Percentiles rank a stretch among this genome's conserved stretches.
Evolutionary conservation across 2,888 invertebrate species (phyloP).

Genomic region (Polymixis lichenea): DNA sequence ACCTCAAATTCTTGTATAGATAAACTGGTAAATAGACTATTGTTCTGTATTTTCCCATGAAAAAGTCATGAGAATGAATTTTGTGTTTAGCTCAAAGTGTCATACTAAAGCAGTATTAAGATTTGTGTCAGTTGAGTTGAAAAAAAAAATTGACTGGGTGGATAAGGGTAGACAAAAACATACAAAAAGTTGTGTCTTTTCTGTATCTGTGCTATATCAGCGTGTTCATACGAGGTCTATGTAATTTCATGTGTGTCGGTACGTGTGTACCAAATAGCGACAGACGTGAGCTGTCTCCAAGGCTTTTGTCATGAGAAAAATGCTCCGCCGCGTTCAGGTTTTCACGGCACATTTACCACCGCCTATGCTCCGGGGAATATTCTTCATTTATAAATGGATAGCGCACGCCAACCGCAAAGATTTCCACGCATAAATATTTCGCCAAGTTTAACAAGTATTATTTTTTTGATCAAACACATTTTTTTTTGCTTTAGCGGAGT

Average conservation of each 20-base stretch:
- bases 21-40: conserved; percentile 56
- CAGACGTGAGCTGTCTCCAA: conserved; percentile 80
- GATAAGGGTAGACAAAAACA: conserved; percentile 35
- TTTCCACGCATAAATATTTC: conserved; percentile 81
- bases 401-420: conserved; percentile 80
- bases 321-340: conserved; percentile 83
- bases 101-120: conserved; percentile 13
- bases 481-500: conserved; percentile 31
- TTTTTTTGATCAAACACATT: conserved; percentile 59
- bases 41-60: conserved; percentile 52
- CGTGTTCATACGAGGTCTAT: conserved; percentile 51
- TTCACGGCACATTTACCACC: conserved; percentile 87
- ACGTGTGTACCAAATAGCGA: conserved; percentile 67
- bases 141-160: conserved; percentile 19
- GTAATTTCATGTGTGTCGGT: conserved; percentile 66
- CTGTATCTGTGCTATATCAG: conserved; percentile 46
- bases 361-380: conserved; percentile 84
- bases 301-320: conserved; percentile 87
- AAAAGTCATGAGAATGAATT: conserved; percentile 52
- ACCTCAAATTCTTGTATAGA: conserved; percentile 55
- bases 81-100: conserved; percentile 31
- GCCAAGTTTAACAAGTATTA: conserved; percentile 69
- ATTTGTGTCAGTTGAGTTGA: conserved; percentile 39
- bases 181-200: conserved; percentile 43
- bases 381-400: conserved; percentile 87